Base-by-base conservation (phyloP, 2,888 invertebrate genomes). In the Pecten maximus region DNA sequence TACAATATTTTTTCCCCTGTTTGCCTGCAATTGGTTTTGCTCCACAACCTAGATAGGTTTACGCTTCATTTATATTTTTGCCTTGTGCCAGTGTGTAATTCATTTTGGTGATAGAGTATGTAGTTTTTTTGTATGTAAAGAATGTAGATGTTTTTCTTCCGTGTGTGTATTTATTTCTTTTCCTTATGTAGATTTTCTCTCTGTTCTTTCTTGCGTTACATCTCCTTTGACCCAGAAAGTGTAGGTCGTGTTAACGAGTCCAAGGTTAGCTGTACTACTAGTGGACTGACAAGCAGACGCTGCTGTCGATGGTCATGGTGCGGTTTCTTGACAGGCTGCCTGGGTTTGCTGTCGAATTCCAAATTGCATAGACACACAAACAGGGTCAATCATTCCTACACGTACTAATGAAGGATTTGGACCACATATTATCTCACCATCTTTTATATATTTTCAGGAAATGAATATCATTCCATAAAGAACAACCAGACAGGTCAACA, bases 181-280 rank as follows among this genome's bases (percentile, higher is more conserved):
- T 28, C n/a, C 35, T 74, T 74, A 74, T 35, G 74, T 74, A 74
- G 12, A 74, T 74, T 74, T 10, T 74, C 74, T 44, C 44, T 74
- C 28, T 60, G n/a, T 60, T 60, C 60, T 74, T 74, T 74, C 35
- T 74, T 74, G 74, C 35, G 74, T 74, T 74, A 74, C 28, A 74
- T 74, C 4, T 28, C 35, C 74, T 35, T 6, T 74, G 74, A 74
- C 74, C 74, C 74, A 28, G 35, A 10, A 74, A 54, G 54, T 23
- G n/a, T n/a, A 74, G 28, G 74, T 23, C 12, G 44, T 44, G 44
- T 44, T 44, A 44, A 44, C 44, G 44, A n/a, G 74, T 74, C 74
- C 74, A 74, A 74, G 74, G 74, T 74, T 74, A 74, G 35, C 28
- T 74, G 74, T 74, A 74, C 74, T 74, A 23, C 35, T 28, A 44